phyloP scores from a whole-genome alignment of 2,797 vertebrate species.

The Melanotaenia boesemani region DNA sequence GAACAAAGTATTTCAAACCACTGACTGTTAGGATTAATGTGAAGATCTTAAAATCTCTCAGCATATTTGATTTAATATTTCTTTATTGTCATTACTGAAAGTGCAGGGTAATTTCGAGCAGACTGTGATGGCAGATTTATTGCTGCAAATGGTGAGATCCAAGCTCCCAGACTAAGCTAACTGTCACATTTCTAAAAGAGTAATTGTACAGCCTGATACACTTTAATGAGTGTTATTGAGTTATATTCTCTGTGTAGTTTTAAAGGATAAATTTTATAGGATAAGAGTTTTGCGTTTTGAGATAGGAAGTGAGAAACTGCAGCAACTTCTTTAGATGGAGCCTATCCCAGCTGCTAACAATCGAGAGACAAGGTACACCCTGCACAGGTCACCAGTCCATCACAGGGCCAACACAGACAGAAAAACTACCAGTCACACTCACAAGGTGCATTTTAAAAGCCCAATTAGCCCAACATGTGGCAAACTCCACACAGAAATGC shows the following conservation, averaged over 20 bases:
- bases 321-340: background rate
- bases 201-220: background rate
- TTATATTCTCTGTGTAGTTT: background rate
- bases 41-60: background rate
- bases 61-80: background rate
- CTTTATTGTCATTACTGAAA: background rate
- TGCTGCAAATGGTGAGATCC: background rate
- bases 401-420: too few species aligned
- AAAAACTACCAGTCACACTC: too few species aligned
- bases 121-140: background rate
- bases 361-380: too few species aligned
- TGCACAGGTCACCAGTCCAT: too few species aligned
- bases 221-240: background rate
- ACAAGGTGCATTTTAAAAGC: too few species aligned
- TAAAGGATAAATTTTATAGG: background rate
- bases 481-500: background rate
- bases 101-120: background rate
- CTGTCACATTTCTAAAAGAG: background rate
- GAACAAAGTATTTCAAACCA: background rate
- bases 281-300: background rate
- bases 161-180: constrained; percentile 1
- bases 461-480: background rate
- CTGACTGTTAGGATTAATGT: background rate
- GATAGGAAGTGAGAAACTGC: background rate
- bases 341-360: background rate